Evolutionary conservation across 1,140 invertebrate genomes (phyloP), one percentile per base, ranked within the genome.

Genomic region (Homalodisca vitripennis): DNA sequence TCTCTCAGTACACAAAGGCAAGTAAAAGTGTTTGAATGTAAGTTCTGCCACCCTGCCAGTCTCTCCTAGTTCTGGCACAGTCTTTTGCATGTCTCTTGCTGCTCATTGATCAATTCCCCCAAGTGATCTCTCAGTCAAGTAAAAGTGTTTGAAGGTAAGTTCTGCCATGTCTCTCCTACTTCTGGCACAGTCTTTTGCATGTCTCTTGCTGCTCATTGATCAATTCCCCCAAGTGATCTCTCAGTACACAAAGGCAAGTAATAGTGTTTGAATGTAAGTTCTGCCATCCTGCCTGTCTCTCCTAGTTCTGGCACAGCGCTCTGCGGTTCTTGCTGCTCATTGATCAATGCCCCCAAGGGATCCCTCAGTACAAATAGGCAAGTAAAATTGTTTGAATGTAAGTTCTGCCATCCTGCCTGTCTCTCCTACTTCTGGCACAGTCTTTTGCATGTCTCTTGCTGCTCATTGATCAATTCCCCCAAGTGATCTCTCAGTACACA

Each of bases 281-380:
- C 57, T 77, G 3, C 73, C 72, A 24, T 69, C 73, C 10, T 73
- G 74, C 47, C 71, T 75, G 2, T 76, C 72, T n/a, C 70, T 69
- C 69, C 68, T 75, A 55, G 71, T 77, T 31, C 71, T 76, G 2
- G 67, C 73, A 29, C 73, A 75, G 46, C 73, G 72, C 14, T 12
- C 22, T 30, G 66, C 69, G 60, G 67, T 32, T 57, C 68, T 51
- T 72, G 30, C 70, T 84, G 51, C 66, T 87, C 6, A 76, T 84
- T 32, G 80, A 85, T 1, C 77, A 80, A 17, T 86, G 84, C 73
- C 84, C 85, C 1, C 83, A 84, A 67, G 84, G 82, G 72, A 69
- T 85, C n/a, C n/a, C 70, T 85, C 81, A 83, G 31, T 87, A 84
- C 74, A 82, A 82, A 2, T 84, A 86, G 79, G 85, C 86, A 79